Percentiles rank a stretch among this genome's conserved stretches.
These are phyloP conservation scores for Xestoiulus laeticollis DNA, from an alignment of 2,888 invertebrate species.

Conservation along the genomic window DNA sequence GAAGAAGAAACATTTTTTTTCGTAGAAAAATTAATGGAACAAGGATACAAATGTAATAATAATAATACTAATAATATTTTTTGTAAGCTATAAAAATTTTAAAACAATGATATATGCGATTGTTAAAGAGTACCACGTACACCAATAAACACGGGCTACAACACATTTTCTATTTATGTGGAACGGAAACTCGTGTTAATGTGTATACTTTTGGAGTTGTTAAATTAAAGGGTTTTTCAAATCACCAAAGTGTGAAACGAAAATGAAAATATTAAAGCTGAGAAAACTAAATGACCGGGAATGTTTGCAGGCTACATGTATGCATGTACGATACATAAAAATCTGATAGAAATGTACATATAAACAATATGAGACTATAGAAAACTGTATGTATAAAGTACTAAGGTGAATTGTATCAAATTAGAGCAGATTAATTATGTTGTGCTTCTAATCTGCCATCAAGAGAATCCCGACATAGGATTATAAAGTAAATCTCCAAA, in stretches of 20 bases:
- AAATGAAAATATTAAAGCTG: neutral
- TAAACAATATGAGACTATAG: too few species aligned
- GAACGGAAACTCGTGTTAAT: neutral
- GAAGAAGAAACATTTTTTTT: neutral
- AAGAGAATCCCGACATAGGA: neutral
- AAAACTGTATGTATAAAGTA: too few species aligned
- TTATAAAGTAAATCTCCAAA: neutral
- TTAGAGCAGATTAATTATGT: too few species aligned
- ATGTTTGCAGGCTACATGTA: too few species aligned
- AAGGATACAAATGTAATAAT: slow-evolving; percentile 21
- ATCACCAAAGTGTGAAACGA: neutral
- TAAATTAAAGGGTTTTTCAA: neutral
- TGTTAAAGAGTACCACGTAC: neutral
- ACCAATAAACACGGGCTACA: neutral
- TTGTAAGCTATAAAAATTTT: neutral
- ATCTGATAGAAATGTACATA: too few species aligned
- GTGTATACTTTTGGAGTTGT: neutral
- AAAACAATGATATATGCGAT: neutral
- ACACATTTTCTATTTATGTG: neutral
- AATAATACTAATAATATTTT: neutral
- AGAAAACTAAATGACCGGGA: neutral
- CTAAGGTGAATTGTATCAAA: too few species aligned
- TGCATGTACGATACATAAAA: too few species aligned
- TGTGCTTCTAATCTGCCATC: too few species aligned
- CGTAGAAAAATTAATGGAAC: neutral